A percentile compares a stretch with the other conserved stretches of the same genome.
Conservation (phyloP, 2,797 vertebrate species). For the Acropternis orthonyx region DNA sequence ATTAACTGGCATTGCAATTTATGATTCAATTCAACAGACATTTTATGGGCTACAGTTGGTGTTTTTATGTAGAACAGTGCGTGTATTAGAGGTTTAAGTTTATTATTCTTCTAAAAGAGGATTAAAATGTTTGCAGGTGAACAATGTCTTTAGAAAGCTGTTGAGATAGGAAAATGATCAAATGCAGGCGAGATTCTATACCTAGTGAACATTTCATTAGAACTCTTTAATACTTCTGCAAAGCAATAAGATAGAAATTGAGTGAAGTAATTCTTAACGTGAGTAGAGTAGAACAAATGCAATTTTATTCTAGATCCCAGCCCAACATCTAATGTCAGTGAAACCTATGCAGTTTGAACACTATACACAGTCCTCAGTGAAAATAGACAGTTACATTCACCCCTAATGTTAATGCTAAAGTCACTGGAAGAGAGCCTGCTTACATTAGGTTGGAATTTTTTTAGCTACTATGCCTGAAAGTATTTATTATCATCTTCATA, state of each 20-base stretch:
- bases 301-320: not conserved
- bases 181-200: not conserved
- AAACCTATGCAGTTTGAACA: not conserved
- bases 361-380: not conserved
- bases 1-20: not conserved
- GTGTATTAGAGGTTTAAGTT: not conserved
- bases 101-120: not conserved
- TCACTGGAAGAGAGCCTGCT: not conserved
- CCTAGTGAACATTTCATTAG: not conserved
- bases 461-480: not conserved
- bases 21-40: not conserved
- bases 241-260: not conserved
- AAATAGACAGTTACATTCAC: not conserved
- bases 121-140: not conserved
- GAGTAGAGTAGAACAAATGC: not conserved
- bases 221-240: not conserved
- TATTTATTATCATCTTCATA: conserved; percentile 51
- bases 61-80: not conserved
- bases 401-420: not conserved
- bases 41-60: not conserved
- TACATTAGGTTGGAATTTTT: not conserved
- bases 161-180: not conserved
- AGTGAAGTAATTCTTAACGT: not conserved
- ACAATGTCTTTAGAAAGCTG: not conserved
- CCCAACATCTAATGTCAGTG: not conserved